Conservation (phyloP, 2,888 invertebrate species). For the Stictocephala bisonia region DNA sequence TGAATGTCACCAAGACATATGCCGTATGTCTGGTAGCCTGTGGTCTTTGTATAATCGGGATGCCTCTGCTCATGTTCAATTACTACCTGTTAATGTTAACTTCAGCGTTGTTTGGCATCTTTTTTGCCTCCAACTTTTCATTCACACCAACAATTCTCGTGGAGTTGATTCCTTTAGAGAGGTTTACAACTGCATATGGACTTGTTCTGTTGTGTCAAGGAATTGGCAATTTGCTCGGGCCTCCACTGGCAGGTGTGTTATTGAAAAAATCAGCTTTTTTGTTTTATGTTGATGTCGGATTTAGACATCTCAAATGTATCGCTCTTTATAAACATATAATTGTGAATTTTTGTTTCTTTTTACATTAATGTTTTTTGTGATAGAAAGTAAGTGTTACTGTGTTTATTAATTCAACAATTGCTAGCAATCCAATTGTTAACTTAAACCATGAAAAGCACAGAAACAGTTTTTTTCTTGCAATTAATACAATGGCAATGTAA, state of each 20-base stretch:
- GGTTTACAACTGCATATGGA: slow-evolving; percentile 94
- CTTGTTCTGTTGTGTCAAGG: slow-evolving; percentile 90
- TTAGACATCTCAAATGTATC: no score
- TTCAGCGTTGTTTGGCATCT: slow-evolving; percentile 82
- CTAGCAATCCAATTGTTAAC: no score
- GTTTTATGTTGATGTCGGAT: no score
- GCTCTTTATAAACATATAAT: no score
- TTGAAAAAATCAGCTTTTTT: no score
- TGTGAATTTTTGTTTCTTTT: no score
- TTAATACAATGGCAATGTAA: no score
- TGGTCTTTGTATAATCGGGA: slow-evolving; percentile 75
- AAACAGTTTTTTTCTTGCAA: no score
- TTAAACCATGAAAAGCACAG: no score
- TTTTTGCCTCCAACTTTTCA: slow-evolving; percentile 92
- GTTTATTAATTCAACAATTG: no score
- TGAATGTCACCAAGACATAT: slow-evolving; percentile 86
- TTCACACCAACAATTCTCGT: slow-evolving; percentile 92
- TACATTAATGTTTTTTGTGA: no score
- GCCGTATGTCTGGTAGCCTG: slow-evolving; percentile 78
- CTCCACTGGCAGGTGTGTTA: slow-evolving; percentile 84
- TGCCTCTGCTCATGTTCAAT: slow-evolving; percentile 68
- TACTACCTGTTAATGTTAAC: slow-evolving; percentile 63
- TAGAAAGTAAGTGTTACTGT: no score
- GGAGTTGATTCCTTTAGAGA: slow-evolving; percentile 87
- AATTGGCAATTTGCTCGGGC: slow-evolving; percentile 91